Base-by-base conservation (phyloP, 92 coral and sea anemone species). In the Actinernus sp. region DNA sequence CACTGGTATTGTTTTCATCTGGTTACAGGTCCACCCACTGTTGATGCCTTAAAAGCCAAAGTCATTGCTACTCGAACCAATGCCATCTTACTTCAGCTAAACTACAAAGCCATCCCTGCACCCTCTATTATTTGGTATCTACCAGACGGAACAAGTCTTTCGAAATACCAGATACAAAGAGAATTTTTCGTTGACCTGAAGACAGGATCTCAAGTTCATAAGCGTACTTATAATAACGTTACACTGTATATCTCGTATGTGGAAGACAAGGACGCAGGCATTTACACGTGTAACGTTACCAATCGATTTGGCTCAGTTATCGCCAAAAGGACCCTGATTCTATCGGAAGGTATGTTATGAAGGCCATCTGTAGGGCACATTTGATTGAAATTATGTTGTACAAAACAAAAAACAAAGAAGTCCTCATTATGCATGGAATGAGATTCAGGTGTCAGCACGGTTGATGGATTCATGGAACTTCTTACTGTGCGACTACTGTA, bases 111-210 rank as follows among this genome's bases (percentile, higher is more conserved):
- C 18, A 6, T 31, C 5, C 79, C 79, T 2, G 18, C 53, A 25
- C 48, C 69, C 17, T 25, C 77, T 47, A 26, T 72, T 3, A 33
- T 31, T 32, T 72, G 79, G 79, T 30, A 26, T 14, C 32, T 58
- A 0, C 22, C 26, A 13, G 32, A 25, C 31, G 4, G 69, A 1
- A 0, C 11, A 2, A 0, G 0, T 8, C 0, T 14, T 5, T 10
- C 11, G 29, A 38, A 43, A 39, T 26, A 52, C 36, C 34, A 31
- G 1, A 2, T 26, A 13, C 26, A 11, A 3, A 31, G 0, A 0
- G n/a, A 0, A 9, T 4, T 2, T 5, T 0, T 5, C 6, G 1
- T 2, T 17, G 55, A 19, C 22, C 1, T 0, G 2, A 3, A 12
- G 3, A 1, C 0, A 0, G n/a, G 8, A 3, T 1, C 0, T n/a